Base-by-base conservation (phyloP, 2,888 invertebrate genomes). In the Notodonta dromedarius region DNA sequence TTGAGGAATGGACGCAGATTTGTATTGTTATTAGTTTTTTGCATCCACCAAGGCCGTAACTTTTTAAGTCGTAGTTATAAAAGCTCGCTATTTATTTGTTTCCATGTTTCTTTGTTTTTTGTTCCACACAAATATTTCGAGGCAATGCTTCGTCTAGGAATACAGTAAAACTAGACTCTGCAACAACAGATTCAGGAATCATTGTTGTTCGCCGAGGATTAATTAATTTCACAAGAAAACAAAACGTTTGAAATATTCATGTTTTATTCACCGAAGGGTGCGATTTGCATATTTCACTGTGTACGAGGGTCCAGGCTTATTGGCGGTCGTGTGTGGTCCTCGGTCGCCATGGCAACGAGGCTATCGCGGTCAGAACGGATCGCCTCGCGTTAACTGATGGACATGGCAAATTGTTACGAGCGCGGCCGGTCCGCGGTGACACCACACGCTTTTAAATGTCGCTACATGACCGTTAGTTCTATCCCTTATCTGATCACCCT, bases 281-380 rank as follows among this genome's bases (percentile, higher is more conserved):
- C 78, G 71, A 88, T 89, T 89, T 87, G 88, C 88, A 89, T 88
- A 75, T 75, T 75, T 71, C 71, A 67, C 65, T 14, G 39, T 77
- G 76, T 77, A 69, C 73, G 77, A 77, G 76, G 84, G 76, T 78
- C 79, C 74, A 77, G 79, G 76, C 78, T 80, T 80, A 79, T 79
- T 77, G 72, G 77, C 80, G 80, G 78, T 86, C 90, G 91, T 93
- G 93, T 92, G 93, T 92, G 93, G 93, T 92, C 93, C 86, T 86
- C 79, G 77, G 92, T 92, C 81, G 74, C 88, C 79, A 90, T 88
- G 84, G 90, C 73, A 82, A 83, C 83, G 76, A 75, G 74, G 76
- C 67, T 76, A 82, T 79, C 69, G 73, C 79, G 72, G 75, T 77
- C 75, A 70, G 59, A 63, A 68, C 58, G 74, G 67, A 76, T 76